Conservation (phyloP, 2,888 invertebrate genomes). For the Tholera decimalis region DNA sequence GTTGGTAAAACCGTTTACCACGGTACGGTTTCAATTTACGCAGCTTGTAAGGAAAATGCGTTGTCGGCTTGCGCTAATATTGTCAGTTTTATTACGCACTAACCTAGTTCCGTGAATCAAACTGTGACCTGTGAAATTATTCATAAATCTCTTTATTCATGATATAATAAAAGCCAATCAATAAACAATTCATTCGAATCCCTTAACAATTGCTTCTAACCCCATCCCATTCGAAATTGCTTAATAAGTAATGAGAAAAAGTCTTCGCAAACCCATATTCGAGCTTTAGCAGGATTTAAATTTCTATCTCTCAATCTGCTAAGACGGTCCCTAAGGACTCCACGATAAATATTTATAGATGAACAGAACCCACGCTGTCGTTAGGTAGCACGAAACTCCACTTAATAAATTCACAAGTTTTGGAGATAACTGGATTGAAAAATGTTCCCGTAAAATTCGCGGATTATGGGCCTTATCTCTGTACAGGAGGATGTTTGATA, state of each 20-base stretch:
- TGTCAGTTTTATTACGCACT: not conserved
- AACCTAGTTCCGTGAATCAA: constrained; percentile 10
- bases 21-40: not conserved
- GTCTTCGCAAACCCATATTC: constrained; percentile 33
- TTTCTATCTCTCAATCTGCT: constrained; percentile 47
- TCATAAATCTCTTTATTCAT: constrained; percentile 9
- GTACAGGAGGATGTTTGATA: constrained; percentile 37
- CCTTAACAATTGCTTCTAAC: constrained; percentile 36
- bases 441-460: constrained; percentile 49
- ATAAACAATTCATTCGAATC: constrained; percentile 48
- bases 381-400: constrained; percentile 27
- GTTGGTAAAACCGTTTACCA: constrained; percentile 6
- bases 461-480: constrained; percentile 28
- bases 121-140: constrained; percentile 14
- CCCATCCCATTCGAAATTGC: constrained; percentile 46
- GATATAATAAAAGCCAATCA: constrained; percentile 11
- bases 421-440: constrained; percentile 47
- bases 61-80: not conserved
- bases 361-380: constrained; percentile 40
- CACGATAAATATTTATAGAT: constrained; percentile 65
- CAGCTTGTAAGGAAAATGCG: constrained; percentile 12
- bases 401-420: constrained; percentile 58
- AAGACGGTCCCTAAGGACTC: constrained; percentile 43
- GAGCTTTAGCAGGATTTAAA: constrained; percentile 49
- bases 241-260: constrained; percentile 54